Evolutionary conservation across 2,797 vertebrate species (phyloP).

Genomic region (Hirundo rustica): DNA sequence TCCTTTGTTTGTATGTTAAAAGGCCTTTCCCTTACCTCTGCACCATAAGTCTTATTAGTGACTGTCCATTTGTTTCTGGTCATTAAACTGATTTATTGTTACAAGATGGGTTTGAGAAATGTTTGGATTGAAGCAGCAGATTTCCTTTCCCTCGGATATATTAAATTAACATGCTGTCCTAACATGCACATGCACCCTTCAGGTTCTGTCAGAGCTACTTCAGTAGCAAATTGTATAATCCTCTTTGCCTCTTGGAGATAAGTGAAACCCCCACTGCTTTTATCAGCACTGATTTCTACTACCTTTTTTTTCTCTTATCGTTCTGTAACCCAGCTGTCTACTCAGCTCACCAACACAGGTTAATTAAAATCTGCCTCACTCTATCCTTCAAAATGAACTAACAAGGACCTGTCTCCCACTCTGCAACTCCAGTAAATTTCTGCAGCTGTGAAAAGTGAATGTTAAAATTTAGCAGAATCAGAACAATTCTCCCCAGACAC

Average conservation of each 20-base stretch:
- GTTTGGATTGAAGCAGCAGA: not conserved
- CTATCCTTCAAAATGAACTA: not conserved
- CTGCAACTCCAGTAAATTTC: not conserved
- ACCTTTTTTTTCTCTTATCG: not conserved
- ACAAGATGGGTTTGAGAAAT: not conserved
- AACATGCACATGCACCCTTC: not conserved
- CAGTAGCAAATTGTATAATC: not conserved
- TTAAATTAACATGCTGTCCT: not conserved
- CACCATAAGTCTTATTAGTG: not conserved
- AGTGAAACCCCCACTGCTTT: not conserved
- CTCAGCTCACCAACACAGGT: not conserved
- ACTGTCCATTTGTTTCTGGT: constrained; percentile 22
- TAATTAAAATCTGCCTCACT: not conserved
- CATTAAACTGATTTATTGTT: constrained; percentile 38
- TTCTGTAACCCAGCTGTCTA: not conserved
- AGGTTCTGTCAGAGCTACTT: not conserved
- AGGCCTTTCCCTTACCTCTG: not conserved
- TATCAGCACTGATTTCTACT: not conserved
- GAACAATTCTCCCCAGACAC: not conserved
- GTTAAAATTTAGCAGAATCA: not conserved
- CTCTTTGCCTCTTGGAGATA: not conserved
- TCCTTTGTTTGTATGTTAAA: not conserved
- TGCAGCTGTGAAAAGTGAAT: not conserved
- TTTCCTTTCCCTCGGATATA: not conserved
- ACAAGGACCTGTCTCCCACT: not conserved